Conservation (phyloP, 2,113 vertebrate genomes). For the Arizona elegans region DNA sequence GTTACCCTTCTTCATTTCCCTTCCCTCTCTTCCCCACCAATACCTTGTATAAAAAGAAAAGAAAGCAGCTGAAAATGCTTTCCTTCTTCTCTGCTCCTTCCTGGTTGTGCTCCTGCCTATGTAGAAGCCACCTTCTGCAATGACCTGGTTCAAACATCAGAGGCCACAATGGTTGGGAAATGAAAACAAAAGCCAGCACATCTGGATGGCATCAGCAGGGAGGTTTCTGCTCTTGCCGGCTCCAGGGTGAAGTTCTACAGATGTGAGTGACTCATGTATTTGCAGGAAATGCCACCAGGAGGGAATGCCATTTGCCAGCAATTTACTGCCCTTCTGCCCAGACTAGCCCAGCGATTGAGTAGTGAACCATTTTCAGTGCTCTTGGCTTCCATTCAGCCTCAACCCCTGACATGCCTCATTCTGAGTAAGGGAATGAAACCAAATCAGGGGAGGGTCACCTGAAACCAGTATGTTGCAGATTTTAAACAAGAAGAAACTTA, state of each 20-base stretch:
- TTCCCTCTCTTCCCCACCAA: not conserved
- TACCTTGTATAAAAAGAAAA: not conserved
- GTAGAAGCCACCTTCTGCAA: not conserved
- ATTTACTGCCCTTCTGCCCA: slow-evolving; percentile 47
- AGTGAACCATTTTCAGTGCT: slow-evolving; percentile 26
- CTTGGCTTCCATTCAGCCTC: slow-evolving; percentile 13
- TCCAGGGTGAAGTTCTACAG: not conserved
- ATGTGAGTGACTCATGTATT: not conserved
- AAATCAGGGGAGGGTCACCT: slow-evolving; percentile 62
- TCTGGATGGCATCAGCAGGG: not conserved
- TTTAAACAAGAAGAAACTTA: not conserved
- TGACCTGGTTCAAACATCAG: not conserved
- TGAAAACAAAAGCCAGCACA: not conserved
- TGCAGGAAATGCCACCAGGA: slow-evolving; percentile 1
- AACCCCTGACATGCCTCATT: slow-evolving; percentile 49
- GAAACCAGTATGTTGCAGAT: slow-evolving; percentile 49
- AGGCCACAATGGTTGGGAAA: not conserved
- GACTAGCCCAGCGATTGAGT: slow-evolving; percentile 51
- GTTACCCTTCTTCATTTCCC: not conserved
- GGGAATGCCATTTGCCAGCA: rapidly evolving
- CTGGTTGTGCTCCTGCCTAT: not conserved
- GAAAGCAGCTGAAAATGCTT: not conserved
- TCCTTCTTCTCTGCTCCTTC: not conserved
- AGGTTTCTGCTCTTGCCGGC: not conserved
- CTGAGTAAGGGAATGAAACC: slow-evolving; percentile 32